Base-by-base conservation (phyloP, 2,888 invertebrate genomes). In the Pyrrhosoma nymphula region DNA sequence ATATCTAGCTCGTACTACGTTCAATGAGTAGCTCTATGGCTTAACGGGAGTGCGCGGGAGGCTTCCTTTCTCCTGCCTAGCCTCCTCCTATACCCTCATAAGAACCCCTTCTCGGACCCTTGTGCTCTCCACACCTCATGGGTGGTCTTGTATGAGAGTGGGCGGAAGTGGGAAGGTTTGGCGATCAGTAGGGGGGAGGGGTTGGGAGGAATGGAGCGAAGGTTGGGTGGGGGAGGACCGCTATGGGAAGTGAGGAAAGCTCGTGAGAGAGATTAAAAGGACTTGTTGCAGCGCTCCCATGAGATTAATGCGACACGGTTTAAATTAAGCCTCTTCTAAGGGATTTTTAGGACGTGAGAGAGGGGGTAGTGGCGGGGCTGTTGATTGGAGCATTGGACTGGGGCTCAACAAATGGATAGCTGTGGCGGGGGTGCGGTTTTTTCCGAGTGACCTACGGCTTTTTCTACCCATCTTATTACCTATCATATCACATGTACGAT, bases 231-330 rank as follows among this genome's bases (percentile, higher is more conserved):
- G 39, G 10, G 16, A 56, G 55, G 20, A n/a, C 56, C 56, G 10
- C n/a, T n/a, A n/a, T n/a, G n/a, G n/a, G n/a, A n/a, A 47, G 47
- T 2, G 47, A 47, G 47, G 47, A 47, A 47, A 16, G 60, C 56
- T 56, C 23, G 91, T 90, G 93, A 30, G 93, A 47, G 93, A 47
- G 93, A 93, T 93, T 93, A 93, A 75, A 39, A 93, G 93, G 69
- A 93, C 93, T 93, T 93, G 93, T 93, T 93, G 93, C 93, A 75
- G 69, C 47, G 69, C 82, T 93, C 93, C 93, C 47, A 69, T 69
- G 69, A 93, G 69, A 69, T 93, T 69, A 26, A 47, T 47, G 47
- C n/a, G 69, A 69, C 93, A 55, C 69, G 69, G 69, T 63, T 47
- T 75, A 93, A 93, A 69, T 93, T 47, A 75, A 69, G 82, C 39